A percentile compares a stretch with the other conserved stretches of the same genome.
Conservation (phyloP, 2,797 vertebrate genomes). For the Rhinogobio ventralis region DNA sequence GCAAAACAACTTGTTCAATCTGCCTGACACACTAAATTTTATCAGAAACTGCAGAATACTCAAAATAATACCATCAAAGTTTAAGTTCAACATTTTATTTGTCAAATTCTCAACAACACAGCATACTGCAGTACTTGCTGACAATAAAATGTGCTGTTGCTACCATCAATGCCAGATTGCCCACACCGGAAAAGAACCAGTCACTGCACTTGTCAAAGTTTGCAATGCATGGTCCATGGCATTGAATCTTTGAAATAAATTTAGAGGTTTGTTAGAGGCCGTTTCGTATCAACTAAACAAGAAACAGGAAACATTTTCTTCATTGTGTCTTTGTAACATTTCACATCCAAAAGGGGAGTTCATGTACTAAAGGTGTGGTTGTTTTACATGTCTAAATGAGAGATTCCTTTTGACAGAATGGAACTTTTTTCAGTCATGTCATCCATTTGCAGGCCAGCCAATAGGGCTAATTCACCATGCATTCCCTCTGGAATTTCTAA, state of each 20-base stretch:
- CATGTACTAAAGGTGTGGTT: not conserved
- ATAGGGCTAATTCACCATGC: conserved; percentile 1
- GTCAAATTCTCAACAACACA: conserved; percentile 5
- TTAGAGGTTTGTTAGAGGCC: not conserved
- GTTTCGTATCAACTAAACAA: not conserved
- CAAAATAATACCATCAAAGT: conserved; percentile 5
- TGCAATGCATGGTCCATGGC: not conserved
- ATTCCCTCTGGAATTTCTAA: conserved; percentile 22
- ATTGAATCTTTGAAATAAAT: not conserved
- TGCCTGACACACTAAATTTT: not conserved
- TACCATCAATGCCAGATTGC: conserved; percentile 6
- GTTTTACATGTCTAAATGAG: conserved; percentile 4
- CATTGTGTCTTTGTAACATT: not conserved
- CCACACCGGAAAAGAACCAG: not conserved
- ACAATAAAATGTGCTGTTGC: not conserved
- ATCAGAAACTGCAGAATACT: not conserved
- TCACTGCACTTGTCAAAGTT: conserved; percentile 11
- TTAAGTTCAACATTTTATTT: not conserved
- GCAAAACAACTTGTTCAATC: not conserved
- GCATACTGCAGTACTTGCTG: not conserved
- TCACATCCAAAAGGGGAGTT: not conserved
- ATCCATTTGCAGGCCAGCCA: conserved; percentile 9
- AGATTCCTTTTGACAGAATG: not conserved
- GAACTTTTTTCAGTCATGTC: conserved; percentile 26
- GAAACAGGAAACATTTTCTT: not conserved